phyloP scores from a whole-genome alignment of 2,888 invertebrate genomes.

The Tipula helvola region DNA sequence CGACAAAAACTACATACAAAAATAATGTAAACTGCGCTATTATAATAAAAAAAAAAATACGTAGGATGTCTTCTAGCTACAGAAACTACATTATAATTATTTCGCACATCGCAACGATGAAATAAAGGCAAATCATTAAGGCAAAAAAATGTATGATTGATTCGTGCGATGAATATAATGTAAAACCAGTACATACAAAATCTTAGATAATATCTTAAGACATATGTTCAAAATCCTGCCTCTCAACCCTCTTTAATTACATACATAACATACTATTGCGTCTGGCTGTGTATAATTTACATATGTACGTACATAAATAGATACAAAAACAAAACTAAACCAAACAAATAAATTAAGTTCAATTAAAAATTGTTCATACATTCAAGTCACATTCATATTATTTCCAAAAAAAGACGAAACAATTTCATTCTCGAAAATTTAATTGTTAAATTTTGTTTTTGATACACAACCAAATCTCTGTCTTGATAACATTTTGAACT shows the following conservation, averaged over 20 bases:
- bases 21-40: not conserved
- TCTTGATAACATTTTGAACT: not conserved
- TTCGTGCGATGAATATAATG: not conserved
- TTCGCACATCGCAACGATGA: not conserved
- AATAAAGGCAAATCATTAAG: not conserved
- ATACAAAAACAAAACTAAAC: not conserved
- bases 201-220: not conserved
- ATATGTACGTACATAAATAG: not conserved
- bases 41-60: not conserved
- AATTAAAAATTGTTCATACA: not conserved
- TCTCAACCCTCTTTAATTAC: not conserved
- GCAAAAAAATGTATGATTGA: not conserved
- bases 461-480: not conserved
- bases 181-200: not conserved
- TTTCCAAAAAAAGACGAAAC: not conserved
- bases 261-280: not conserved
- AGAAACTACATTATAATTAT: not conserved
- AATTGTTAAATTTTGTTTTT: not conserved
- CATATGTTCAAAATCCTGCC: not conserved
- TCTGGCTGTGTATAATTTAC: not conserved
- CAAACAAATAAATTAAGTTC: not conserved
- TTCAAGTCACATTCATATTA: not conserved
- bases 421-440: not conserved
- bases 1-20: not conserved
- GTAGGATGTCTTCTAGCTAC: not conserved